Conservation (phyloP, 92 coral and sea anemone genomes). For the Parazoanthus swiftii region DNA sequence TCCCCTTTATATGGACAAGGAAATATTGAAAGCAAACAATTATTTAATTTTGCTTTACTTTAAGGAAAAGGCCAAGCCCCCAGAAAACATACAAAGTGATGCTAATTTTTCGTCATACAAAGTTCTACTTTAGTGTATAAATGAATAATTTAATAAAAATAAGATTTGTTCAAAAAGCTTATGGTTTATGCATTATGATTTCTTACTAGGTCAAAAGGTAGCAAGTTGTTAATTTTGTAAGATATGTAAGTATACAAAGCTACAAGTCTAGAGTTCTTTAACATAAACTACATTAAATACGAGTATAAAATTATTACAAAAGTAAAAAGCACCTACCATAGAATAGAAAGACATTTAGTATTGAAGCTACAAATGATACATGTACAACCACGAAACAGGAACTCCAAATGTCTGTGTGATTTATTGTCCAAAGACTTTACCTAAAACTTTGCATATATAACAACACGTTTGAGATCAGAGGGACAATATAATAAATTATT, state of each 20-base stretch:
- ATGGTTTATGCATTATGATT: neutral
- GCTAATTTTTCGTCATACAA: neutral
- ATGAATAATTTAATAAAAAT: too few species aligned
- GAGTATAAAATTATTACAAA: neutral
- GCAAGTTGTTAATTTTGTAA: too few species aligned
- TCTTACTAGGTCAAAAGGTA: too few species aligned
- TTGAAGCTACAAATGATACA: neutral
- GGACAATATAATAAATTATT: neutral
- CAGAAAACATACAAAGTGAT: neutral
- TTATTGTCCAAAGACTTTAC: neutral
- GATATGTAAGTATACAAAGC: neutral
- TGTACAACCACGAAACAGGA: neutral
- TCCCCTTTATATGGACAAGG: neutral
- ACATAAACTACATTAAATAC: neutral
- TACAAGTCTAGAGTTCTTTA: too few species aligned
- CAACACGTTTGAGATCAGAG: neutral
- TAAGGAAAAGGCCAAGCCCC: neutral
- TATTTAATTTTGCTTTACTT: too few species aligned
- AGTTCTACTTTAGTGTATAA: neutral
- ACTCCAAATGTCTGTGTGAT: neutral
- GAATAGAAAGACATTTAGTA: too few species aligned
- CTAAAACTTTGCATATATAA: neutral
- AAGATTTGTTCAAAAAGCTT: too few species aligned
- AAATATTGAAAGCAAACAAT: neutral
- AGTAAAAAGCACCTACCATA: neutral